phyloP scores from a whole-genome alignment of 1,140 invertebrate species.

The Zaprionus lachaisei region DNA sequence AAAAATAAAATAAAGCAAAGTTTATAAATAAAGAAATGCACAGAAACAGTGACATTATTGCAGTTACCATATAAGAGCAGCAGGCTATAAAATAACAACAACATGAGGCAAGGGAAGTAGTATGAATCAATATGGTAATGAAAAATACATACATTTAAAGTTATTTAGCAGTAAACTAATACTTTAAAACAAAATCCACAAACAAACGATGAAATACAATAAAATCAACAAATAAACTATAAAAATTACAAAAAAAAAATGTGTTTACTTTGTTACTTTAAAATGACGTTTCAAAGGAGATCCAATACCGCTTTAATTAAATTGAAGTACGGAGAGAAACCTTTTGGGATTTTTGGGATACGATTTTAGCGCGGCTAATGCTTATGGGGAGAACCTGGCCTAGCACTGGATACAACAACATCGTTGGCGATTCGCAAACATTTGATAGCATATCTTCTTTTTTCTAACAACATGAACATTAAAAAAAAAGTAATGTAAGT shows the following conservation, averaged over 20 bases:
- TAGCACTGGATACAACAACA: too few relatives aligned
- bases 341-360: too few relatives aligned
- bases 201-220: slow-evolving; percentile 80
- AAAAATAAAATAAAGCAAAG: slow-evolving; percentile 61
- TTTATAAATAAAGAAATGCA: slow-evolving; percentile 50
- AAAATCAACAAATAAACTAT: slow-evolving; percentile 54
- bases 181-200: slow-evolving; percentile 62
- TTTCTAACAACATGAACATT: neutral
- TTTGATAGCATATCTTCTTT: too few relatives aligned
- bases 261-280: neutral
- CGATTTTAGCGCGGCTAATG: too few relatives aligned
- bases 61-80: slow-evolving; percentile 44
- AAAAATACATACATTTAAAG: slow-evolving; percentile 79
- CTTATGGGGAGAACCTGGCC: too few relatives aligned
- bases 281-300: neutral
- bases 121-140: slow-evolving; percentile 53
- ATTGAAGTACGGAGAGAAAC: too few relatives aligned
- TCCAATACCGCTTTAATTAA: neutral
- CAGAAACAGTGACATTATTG: slow-evolving; percentile 44
- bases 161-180: slow-evolving; percentile 78
- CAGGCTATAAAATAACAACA: slow-evolving; percentile 53
- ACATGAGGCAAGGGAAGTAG: slow-evolving; percentile 41
- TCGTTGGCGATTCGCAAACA: too few relatives aligned
- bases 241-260: neutral
- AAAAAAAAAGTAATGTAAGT: neutral